Evolutionary conservation across 1,140 invertebrate species (phyloP), one percentile per base, ranked within the genome.

Genomic region (Drosophila kohkoa): DNA sequence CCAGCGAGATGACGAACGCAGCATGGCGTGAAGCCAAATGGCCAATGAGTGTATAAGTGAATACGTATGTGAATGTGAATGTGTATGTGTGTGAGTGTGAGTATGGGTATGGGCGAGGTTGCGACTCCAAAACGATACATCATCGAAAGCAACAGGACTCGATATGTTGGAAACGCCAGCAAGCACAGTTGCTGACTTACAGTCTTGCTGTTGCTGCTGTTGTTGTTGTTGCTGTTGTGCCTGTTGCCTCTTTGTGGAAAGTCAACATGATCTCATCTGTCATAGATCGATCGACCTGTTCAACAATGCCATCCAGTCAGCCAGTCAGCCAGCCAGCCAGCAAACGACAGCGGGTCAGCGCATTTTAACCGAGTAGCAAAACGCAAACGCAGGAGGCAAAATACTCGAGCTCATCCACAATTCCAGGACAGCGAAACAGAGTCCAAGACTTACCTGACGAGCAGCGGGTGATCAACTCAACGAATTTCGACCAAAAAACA

Each of bases 261-360:
- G 81, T 88, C 85, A 89, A 89, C 85, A 85, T 89, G 85, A 89
- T 89, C 85, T 89, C 85, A 89, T 89, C 85, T 89, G 85, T 89
- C 85, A 89, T 89, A 89, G 85, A 89, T 89, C 85, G 85, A 89
- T 89, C 85, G 85, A 89, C 85, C 85, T 89, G 85, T 90, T 85
- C 82, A 81, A 82, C 88, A 89, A 74, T 54, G 58, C 62, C 64
- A 59, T 41, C 15, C 25, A 52, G 49, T 28, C 60, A 41, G 41
- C n/a, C n/a, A n/a, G n/a, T n/a, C n/a, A n/a, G n/a, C n/a, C n/a
- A n/a, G n/a, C 41, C 41, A 7, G 41, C 2, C 7, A 13, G 41
- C 25, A 49, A 48, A 15, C 16, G 38, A 54, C 49, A 73, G 65
- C 69, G 69, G 69, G 69, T 72, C 65, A 73, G 67, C 81, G 57